These are phyloP conservation scores for Vanacampus margaritifer DNA, from an alignment of 2,113 vertebrate genomes.

Conservation along the genomic window DNA sequence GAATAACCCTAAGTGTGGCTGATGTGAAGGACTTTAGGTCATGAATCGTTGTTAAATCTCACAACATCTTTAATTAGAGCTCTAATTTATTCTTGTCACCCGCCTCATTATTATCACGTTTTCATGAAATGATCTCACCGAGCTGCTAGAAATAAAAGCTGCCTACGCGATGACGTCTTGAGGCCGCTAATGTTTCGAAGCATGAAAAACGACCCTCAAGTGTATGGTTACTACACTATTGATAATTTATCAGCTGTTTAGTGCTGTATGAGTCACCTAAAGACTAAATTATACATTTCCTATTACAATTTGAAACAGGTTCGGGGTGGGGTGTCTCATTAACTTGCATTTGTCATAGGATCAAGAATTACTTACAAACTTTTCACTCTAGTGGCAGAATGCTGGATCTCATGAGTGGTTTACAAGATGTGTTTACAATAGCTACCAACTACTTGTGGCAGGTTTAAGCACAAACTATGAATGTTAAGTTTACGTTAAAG, in stretches of 20 bases:
- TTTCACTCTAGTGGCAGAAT: too few relatives aligned
- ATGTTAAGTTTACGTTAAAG: too few relatives aligned
- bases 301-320: neutral
- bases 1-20: neutral
- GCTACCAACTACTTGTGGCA: too few relatives aligned
- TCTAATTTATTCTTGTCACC: constrained; percentile 22
- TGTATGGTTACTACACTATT: constrained; percentile 61
- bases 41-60: constrained; percentile 26
- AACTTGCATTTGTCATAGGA: neutral
- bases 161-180: constrained; percentile 21
- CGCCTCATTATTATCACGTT: neutral
- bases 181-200: constrained; percentile 56
- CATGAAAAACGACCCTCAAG: constrained; percentile 69
- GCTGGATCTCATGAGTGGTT: too few relatives aligned
- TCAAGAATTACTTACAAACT: neutral
- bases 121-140: neutral
- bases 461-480: too few relatives aligned
- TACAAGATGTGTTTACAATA: too few relatives aligned
- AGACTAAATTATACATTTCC: constrained; percentile 16
- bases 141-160: constrained; percentile 4
- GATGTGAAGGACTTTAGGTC: constrained; percentile 5
- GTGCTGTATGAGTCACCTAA: constrained; percentile 10
- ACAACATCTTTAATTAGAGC: constrained; percentile 19
- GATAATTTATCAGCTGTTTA: constrained; percentile 68
- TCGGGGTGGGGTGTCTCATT: neutral